These are phyloP conservation scores for Sussaba pulchella DNA, from an alignment of 2,888 invertebrate species.

Conservation along the genomic window DNA sequence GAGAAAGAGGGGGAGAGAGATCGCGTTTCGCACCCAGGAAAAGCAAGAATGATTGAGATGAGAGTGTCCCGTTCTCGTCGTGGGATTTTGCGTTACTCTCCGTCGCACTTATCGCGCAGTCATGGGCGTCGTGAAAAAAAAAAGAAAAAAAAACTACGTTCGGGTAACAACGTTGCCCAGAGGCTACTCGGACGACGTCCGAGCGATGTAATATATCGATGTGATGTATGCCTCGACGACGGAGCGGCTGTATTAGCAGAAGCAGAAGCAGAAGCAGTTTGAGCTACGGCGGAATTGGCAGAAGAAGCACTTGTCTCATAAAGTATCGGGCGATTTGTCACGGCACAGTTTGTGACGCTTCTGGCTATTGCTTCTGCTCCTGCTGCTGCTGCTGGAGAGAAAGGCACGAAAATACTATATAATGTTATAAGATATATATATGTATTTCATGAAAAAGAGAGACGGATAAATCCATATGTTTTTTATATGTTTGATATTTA, in stretches of 20 bases:
- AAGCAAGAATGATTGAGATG: constrained; percentile 60
- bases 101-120: constrained; percentile 45
- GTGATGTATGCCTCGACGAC: constrained; percentile 78
- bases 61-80: constrained; percentile 44
- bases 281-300: constrained; percentile 49
- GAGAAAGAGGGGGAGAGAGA: too few relatives aligned
- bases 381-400: constrained; percentile 8
- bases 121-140: constrained; percentile 40
- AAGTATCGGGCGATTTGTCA: constrained; percentile 83
- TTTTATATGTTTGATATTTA: too few relatives aligned
- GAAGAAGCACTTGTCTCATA: constrained; percentile 81
- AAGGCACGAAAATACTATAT: too few relatives aligned
- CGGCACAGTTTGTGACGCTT: constrained; percentile 81
- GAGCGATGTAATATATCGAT: constrained; percentile 77
- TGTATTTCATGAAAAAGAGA: too few relatives aligned
- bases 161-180: constrained; percentile 42
- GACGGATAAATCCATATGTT: constrained; percentile 82
- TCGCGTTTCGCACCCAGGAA: constrained; percentile 34
- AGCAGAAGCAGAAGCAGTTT: constrained; percentile 26
- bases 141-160: too few relatives aligned
- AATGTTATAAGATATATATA: too few relatives aligned
- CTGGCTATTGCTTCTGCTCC: constrained; percentile 62
- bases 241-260: constrained; percentile 64
- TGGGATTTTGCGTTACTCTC: constrained; percentile 32
- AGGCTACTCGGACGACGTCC: constrained; percentile 44